Base-by-base conservation (phyloP, 2,888 invertebrate species). In the Galeopsomyia nigrocyanea region DNA sequence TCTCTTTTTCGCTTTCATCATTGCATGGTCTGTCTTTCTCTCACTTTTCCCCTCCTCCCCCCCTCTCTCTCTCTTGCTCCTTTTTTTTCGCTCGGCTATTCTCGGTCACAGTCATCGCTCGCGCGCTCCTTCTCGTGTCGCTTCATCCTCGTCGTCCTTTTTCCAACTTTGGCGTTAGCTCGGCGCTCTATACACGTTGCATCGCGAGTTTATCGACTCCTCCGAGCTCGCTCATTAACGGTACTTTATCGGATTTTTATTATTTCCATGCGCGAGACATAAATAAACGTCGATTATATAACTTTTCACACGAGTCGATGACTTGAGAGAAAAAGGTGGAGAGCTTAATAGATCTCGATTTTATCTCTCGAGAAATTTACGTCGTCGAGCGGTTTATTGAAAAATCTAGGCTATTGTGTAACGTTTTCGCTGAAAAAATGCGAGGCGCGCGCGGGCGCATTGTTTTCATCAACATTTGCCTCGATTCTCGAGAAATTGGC, bases 41-140 rank as follows among this genome's bases (percentile, higher is more conserved):
- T 31, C 31, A 26, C 56, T 14, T 57, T 57, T 22, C 39, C 26
- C 31, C n/a, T 51, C 22, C 10, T 26, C 26, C 31, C 58, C 21
- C 39, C 13, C 47, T 55, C n/a, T 51, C 17, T 22, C 47, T 49
- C 49, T 58, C n/a, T 17, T 53, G 53, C 19, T 19, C 46, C 14
- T 46, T 51, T 17, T 51, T 62, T 62, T 56, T 62, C 19, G 14
- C 68, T 26, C 50, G 63, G 63, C 69, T 69, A 69, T 69, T 69
- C 69, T 69, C 63, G 69, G 69, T 69, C 51, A 69, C 57, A 69
- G 68, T 68, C 69, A 56, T 56, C 31, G 62, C 53, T 2, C 49
- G 26, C 26, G 19, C 49, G 19, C 50, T 39, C 51, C 58, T 53
- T 31, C 39, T 53, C 51, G 22, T 21, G 9, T 53, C 19, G 17